phyloP scores from a whole-genome alignment of 2,888 invertebrate species.

The Crepidodera aurea region DNA sequence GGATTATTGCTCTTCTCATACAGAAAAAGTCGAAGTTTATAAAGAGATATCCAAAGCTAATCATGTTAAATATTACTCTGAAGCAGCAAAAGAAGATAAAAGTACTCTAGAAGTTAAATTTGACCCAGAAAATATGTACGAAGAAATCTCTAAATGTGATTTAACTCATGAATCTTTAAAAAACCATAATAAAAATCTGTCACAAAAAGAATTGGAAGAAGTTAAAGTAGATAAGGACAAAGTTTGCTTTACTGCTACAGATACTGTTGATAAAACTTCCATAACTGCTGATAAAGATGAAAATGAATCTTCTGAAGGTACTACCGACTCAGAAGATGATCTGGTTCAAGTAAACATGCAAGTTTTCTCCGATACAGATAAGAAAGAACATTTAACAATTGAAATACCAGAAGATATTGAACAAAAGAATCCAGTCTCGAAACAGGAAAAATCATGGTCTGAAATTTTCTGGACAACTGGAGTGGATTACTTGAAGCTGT shows the following conservation, averaged over 20 bases:
- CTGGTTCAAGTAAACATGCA: not conserved
- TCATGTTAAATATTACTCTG: not conserved
- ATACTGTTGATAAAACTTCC: not conserved
- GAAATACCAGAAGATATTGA: not conserved
- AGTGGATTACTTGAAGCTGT: not conserved
- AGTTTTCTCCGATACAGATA: not conserved
- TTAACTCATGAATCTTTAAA: not conserved
- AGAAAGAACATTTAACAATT: not conserved
- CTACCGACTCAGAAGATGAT: not conserved
- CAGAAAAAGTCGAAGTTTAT: not conserved
- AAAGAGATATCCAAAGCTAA: not conserved
- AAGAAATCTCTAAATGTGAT: not conserved
- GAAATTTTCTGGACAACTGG: constrained; percentile 9
- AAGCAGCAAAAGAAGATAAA: not conserved
- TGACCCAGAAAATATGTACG: not conserved
- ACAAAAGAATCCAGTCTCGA: not conserved
- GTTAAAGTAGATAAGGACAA: not conserved
- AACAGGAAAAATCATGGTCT: not conserved
- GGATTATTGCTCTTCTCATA: not conserved
- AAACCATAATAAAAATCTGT: not conserved
- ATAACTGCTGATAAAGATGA: not conserved
- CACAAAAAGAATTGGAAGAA: not conserved
- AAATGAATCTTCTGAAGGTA: not conserved
- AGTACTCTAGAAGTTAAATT: not conserved
- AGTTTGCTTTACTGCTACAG: not conserved